Evolutionary conservation across 2,797 vertebrate genomes (phyloP).

Genomic region (Bucorvus abyssinicus): DNA sequence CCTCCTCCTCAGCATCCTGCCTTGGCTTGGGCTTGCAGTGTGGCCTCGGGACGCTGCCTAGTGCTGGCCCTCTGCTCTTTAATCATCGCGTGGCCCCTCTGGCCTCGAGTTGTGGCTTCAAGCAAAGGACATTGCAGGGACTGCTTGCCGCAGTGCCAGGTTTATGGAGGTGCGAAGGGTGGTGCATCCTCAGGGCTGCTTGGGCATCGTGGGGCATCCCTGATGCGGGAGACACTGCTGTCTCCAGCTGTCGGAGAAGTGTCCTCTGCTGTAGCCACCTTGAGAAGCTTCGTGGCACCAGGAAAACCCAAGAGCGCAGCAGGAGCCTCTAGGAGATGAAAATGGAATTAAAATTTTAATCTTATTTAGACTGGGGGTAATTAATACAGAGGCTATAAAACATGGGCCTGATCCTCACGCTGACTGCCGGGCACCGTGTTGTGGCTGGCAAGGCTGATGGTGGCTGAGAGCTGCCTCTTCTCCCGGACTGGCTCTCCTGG

Average conservation of each 20-base stretch:
- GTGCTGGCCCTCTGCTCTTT: neutral
- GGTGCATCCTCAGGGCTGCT: accelerated
- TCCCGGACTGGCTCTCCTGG: neutral
- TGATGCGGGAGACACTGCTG: neutral
- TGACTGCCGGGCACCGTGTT: neutral
- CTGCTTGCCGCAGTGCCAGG: neutral
- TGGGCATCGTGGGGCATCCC: accelerated
- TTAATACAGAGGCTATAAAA: conserved; percentile 51
- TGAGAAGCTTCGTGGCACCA: conserved; percentile 14
- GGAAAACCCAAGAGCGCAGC: conserved; percentile 31
- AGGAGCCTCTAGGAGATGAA: conserved; percentile 32
- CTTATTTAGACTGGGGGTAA: conserved; percentile 42
- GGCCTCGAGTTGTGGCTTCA: neutral
- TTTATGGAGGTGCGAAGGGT: neutral
- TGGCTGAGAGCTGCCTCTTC: neutral
- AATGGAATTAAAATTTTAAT: conserved; percentile 56
- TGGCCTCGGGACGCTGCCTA: neutral
- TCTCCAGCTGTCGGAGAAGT: neutral
- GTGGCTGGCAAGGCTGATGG: accelerated
- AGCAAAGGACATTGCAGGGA: neutral
- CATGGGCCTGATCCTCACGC: neutral
- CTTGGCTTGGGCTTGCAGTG: accelerated
- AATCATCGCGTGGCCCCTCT: accelerated
- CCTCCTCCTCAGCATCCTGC: neutral
- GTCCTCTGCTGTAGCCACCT: conserved; percentile 48